Conservation (phyloP, 2,113 vertebrate species). For the Calcarius ornatus region DNA sequence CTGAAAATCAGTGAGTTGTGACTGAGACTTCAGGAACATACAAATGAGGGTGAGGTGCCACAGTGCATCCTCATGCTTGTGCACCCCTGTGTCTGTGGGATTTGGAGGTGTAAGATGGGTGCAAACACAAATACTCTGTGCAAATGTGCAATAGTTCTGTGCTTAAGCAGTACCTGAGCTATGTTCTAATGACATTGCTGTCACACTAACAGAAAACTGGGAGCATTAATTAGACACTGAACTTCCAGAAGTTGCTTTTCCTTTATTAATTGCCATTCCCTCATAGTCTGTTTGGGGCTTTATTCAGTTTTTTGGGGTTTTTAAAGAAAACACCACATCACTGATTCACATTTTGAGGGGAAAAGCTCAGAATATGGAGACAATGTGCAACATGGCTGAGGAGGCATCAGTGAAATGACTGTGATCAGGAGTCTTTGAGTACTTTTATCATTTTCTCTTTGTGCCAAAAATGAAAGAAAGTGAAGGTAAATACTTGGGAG, state of each 20-base stretch:
- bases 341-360: accelerated
- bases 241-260: not conserved
- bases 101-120: not conserved
- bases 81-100: not conserved
- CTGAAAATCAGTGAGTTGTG: not conserved
- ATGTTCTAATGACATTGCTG: not conserved
- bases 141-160: not conserved
- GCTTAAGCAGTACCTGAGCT: not conserved
- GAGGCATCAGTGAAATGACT: not conserved
- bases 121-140: not conserved
- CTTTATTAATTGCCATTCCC: not conserved
- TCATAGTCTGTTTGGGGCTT: not conserved
- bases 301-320: not conserved
- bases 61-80: not conserved
- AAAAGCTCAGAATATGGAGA: not conserved
- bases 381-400: accelerated
- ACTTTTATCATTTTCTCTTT: not conserved
- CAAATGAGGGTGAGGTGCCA: not conserved
- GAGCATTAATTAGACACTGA: not conserved
- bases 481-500: not conserved
- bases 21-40: not conserved
- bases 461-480: not conserved
- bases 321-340: not conserved
- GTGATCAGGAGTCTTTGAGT: not conserved
- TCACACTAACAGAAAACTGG: not conserved